Evolutionary conservation across 2,113 vertebrate species (phyloP).

Genomic region (Equus quagga): DNA sequence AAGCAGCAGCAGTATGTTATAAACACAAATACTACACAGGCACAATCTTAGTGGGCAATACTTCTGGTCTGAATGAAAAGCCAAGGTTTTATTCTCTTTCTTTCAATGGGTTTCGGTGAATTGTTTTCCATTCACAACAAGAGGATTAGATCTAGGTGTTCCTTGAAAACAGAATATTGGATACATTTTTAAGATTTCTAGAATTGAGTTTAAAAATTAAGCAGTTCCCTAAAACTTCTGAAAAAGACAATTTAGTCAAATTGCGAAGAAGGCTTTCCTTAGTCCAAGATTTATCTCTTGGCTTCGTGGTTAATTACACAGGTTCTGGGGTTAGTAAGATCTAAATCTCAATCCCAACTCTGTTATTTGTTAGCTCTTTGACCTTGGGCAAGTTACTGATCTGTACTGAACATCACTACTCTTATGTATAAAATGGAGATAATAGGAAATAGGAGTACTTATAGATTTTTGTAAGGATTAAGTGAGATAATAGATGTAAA

Average conservation of each 20-base stretch:
- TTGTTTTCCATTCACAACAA: background rate
- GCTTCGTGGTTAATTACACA: background rate
- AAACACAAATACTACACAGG: background rate
- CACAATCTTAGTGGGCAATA: background rate
- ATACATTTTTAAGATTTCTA: slow-evolving; percentile 2
- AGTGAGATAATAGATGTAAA: background rate
- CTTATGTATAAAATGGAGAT: background rate
- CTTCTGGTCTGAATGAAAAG: background rate
- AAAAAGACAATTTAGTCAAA: background rate
- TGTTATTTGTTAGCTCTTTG: background rate
- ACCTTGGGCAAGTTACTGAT: background rate
- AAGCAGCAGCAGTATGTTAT: background rate
- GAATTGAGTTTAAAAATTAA: slow-evolving; percentile 6
- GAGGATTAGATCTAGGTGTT: background rate
- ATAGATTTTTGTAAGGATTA: background rate
- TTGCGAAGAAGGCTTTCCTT: background rate
- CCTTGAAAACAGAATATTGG: background rate
- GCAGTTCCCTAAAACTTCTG: background rate
- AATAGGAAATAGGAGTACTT: background rate
- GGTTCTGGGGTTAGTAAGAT: background rate
- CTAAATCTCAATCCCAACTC: background rate
- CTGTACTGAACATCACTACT: background rate
- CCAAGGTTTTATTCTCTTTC: background rate
- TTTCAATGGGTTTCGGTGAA: background rate
- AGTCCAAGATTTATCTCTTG: background rate